Percentiles rank a stretch among this genome's conserved stretches.
These are phyloP conservation scores for Malurus melanocephalus DNA, from an alignment of 2,113 vertebrate genomes.

Conservation along the genomic window DNA sequence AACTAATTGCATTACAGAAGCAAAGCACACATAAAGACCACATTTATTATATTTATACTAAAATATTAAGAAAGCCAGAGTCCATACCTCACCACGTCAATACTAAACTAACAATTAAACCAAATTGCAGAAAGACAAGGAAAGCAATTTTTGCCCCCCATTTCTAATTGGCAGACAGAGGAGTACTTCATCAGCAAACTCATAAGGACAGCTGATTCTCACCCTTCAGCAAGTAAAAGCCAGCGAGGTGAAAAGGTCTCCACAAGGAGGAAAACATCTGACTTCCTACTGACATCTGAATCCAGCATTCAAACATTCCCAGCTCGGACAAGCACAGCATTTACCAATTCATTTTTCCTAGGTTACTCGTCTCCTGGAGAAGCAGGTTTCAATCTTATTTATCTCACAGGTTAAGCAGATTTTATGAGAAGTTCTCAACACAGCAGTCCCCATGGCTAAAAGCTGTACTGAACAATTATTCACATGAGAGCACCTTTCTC, in stretches of 20 bases:
- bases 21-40: not conserved
- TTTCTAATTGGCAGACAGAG: not conserved
- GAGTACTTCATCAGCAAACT: not conserved
- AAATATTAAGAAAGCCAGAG: not conserved
- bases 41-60: too few species aligned
- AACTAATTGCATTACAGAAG: not conserved
- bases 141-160: not conserved
- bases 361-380: not conserved
- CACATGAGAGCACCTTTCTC: not conserved
- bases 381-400: not conserved
- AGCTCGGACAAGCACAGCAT: not conserved
- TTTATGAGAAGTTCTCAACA: not conserved
- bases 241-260: not conserved
- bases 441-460: not conserved
- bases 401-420: not conserved
- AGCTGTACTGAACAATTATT: not conserved
- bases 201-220: conserved; percentile 21
- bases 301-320: not conserved
- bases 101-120: not conserved
- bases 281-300: not conserved
- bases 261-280: not conserved
- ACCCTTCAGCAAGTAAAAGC: not conserved
- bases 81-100: not conserved
- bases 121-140: not conserved
- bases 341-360: not conserved